Conservation (phyloP, 1,140 invertebrate genomes). For the Pseudomyrmex concolor region DNA sequence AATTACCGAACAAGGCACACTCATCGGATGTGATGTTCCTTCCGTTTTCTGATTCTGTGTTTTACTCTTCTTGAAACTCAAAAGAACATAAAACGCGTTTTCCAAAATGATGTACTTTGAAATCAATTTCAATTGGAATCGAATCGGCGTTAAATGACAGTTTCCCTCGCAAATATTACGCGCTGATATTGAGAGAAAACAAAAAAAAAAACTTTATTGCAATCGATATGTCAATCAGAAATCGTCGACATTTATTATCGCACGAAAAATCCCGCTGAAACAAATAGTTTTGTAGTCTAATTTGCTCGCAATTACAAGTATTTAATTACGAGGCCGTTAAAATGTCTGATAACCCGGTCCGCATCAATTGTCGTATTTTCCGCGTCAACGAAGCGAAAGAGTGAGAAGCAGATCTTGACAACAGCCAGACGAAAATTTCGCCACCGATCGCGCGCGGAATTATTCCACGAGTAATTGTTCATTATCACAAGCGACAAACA, state of each 20-base stretch:
- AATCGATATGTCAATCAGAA: constrained; percentile 10
- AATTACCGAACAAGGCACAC: constrained; percentile 34
- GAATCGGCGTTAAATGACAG: neutral
- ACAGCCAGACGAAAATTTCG: constrained; percentile 36
- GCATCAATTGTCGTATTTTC: neutral
- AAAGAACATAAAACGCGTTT: no score
- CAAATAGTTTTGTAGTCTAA: neutral
- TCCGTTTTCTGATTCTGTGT: neutral
- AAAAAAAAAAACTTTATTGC: neutral
- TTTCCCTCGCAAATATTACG: neutral
- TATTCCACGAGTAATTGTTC: constrained; percentile 63
- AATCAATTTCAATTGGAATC: no score
- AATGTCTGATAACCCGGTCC: neutral
- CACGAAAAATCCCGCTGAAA: no score
- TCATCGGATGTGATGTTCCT: constrained; percentile 23
- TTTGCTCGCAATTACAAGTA: neutral
- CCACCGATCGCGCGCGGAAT: constrained; percentile 30
- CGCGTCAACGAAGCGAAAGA: neutral
- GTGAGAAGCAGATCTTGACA: constrained; percentile 43
- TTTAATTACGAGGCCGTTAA: constrained; percentile 14
- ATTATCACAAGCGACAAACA: constrained; percentile 61
- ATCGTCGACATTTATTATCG: neutral
- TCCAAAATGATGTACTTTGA: no score
- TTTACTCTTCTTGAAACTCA: neutral
- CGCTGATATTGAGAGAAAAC: neutral